Base-by-base conservation (phyloP, 1,140 invertebrate species). In the Lordiphosa collinella region DNA sequence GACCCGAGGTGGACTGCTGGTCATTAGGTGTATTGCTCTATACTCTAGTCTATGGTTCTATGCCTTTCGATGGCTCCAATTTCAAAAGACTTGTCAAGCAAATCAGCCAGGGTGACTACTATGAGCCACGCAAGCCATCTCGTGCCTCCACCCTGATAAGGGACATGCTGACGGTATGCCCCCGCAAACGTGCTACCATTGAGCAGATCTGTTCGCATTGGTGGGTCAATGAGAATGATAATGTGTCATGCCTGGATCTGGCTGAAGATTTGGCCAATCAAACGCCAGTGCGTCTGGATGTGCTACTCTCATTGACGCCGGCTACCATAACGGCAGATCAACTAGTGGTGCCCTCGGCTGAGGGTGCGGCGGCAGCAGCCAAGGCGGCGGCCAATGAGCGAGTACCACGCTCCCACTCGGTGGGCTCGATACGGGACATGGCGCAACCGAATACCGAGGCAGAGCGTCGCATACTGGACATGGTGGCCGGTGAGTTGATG, bases 51-150 rank as follows among this genome's bases (percentile, higher is more conserved):
- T 99, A 99, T 90, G 98, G 98, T 75, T 97, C 98, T 64, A 99
- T 99, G 98, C 98, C 98, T 16, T 99, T 99, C 89, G 98, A 99
- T 91, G 98, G 98, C 46, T 97, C 96, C 52, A 99, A 99, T 91
- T 99, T 99, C 88, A 98, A 98, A 88, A 92, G 96, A 76, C 92
- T 99, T 70, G 97, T 99, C 44, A 96, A 96, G 90, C 98, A 99
- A 90, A 99, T 99, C 79, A 98, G 97, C 54, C 94, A 95, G 85
- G 97, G 97, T 3, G 96, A 98, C 89, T 99, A 99, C 90, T 99
- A 96, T 86, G 97, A 99, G 90, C 98, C 98, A 9, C 95, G 97
- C 71, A 96, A 94, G 76, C 96, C 96, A 31, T 98, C 98, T 95
- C 96, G 94, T 69, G 98, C 98, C 5, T 98, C 98, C 9, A 94